phyloP scores from a whole-genome alignment of 2,888 invertebrate genomes.

The Leptinotarsa rubiginosa region DNA sequence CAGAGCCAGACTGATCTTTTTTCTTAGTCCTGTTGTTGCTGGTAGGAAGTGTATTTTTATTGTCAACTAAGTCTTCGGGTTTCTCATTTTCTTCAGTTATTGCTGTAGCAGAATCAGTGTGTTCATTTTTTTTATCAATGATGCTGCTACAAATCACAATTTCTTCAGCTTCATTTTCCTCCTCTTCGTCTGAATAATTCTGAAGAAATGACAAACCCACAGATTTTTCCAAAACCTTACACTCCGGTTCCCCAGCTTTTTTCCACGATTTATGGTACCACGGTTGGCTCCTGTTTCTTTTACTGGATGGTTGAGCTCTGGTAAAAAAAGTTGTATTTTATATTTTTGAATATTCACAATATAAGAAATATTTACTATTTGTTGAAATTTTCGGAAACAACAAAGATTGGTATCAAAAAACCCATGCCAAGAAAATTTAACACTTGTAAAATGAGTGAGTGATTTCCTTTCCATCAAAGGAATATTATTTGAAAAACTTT shows the following conservation, averaged over 20 bases:
- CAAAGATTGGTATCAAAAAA: too few relatives aligned
- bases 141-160: slow-evolving; percentile 42
- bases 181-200: slow-evolving; percentile 61
- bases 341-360: too few relatives aligned
- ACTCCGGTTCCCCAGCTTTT: slow-evolving; percentile 51
- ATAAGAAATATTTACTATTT: too few relatives aligned
- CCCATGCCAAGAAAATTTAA: too few relatives aligned
- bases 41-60: background rate
- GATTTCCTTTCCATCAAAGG: too few relatives aligned
- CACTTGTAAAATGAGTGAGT: too few relatives aligned
- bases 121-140: slow-evolving; percentile 32
- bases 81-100: background rate
- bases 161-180: slow-evolving; percentile 53
- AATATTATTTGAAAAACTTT: background rate
- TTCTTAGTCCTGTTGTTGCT: background rate
- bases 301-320: slow-evolving; percentile 31
- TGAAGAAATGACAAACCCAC: slow-evolving; percentile 62
- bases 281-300: slow-evolving; percentile 44
- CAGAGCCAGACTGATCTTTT: background rate
- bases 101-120: slow-evolving; percentile 17
- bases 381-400: too few relatives aligned
- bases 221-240: slow-evolving; percentile 60
- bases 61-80: background rate
- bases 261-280: slow-evolving; percentile 60
- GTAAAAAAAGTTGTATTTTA: background rate